Evolutionary conservation across 2,797 vertebrate species (phyloP).

Genomic region (Sylvia borin): DNA sequence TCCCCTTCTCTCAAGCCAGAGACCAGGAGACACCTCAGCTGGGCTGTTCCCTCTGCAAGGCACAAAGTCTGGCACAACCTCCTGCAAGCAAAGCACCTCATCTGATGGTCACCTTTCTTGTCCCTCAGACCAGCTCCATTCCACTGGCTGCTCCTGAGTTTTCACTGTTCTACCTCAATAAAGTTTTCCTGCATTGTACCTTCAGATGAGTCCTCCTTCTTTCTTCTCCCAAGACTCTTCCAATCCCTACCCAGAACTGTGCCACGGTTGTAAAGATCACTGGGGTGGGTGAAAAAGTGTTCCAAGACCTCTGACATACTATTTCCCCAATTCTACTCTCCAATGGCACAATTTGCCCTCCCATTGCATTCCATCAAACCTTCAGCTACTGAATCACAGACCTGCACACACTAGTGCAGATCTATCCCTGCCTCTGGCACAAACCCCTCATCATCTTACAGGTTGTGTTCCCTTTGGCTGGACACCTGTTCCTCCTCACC

Average conservation of each 20-base stretch:
- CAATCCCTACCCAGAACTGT: background rate
- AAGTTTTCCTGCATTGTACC: background rate
- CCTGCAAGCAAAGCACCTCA: fast-evolving
- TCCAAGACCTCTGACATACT: fast-evolving
- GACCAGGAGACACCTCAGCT: fast-evolving
- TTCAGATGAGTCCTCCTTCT: background rate
- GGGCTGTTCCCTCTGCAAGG: too few relatives aligned
- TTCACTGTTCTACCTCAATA: background rate
- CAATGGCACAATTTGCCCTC: background rate
- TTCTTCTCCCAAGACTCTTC: background rate
- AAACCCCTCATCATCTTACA: too few relatives aligned
- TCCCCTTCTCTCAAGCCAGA: background rate
- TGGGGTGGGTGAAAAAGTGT: background rate
- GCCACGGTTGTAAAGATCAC: background rate
- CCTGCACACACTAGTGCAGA: too few relatives aligned
- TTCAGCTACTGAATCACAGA: background rate
- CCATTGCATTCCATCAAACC: background rate
- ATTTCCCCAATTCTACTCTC: too few relatives aligned
- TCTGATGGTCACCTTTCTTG: fast-evolving
- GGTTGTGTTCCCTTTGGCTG: background rate
- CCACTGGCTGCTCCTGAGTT: fast-evolving
- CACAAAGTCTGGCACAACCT: background rate
- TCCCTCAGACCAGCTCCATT: background rate
- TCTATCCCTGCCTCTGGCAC: background rate
- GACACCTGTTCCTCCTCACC: background rate